Evolutionary conservation across 1,140 invertebrate genomes (phyloP).

Genomic region (Drosophila aff.): DNA sequence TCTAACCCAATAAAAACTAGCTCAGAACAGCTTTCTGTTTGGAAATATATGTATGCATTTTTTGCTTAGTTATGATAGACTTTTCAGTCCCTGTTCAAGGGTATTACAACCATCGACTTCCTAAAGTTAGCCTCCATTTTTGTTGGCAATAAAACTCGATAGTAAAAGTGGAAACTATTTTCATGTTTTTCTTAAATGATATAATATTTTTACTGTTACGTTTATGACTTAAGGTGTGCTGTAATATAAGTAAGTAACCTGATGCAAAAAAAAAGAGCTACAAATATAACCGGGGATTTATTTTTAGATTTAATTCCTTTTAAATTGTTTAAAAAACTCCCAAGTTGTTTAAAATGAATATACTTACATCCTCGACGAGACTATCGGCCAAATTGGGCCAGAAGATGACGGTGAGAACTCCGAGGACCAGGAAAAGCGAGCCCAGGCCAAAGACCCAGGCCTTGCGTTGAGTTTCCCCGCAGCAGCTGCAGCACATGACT

Average conservation of each 20-base stretch:
- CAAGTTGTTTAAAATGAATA: no score
- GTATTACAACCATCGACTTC: neutral
- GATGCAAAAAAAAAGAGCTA: neutral
- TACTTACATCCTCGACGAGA: conserved; percentile 70
- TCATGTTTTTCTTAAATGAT: neutral
- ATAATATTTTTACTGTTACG: neutral
- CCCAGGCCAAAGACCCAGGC: conserved; percentile 80
- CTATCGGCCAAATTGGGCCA: conserved; percentile 66
- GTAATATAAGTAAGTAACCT: neutral
- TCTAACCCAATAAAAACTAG: neutral
- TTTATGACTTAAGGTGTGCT: neutral
- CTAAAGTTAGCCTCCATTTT: neutral
- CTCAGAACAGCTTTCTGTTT: neutral
- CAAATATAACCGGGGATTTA: neutral
- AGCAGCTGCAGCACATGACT: conserved; percentile 78
- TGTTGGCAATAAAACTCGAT: neutral
- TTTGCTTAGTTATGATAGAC: neutral
- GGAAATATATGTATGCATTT: neutral
- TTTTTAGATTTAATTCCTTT: neutral
- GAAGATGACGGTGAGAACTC: conserved; percentile 58
- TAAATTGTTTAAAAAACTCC: neutral
- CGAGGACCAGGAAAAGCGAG: conserved; percentile 56
- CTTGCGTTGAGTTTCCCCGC: conserved; percentile 78
- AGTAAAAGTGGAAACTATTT: no score
- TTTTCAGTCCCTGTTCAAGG: neutral